Conservation (phyloP, 2,113 vertebrate genomes). For the Parotia lawesii region DNA sequence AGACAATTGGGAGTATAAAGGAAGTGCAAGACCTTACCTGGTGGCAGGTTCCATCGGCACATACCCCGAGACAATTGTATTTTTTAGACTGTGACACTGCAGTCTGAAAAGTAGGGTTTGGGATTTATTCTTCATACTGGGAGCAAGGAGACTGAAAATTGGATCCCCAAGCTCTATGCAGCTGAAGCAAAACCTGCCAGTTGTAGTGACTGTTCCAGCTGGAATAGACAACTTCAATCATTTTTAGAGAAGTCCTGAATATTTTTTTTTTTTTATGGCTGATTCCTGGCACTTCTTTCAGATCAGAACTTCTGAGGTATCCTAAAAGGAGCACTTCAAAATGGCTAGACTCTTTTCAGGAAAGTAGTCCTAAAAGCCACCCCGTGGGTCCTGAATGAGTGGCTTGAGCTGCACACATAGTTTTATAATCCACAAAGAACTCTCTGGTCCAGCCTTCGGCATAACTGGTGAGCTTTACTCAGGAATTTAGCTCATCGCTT, state of each 20-base stretch:
- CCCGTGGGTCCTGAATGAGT: neutral
- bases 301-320: neutral
- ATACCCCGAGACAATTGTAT: neutral
- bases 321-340: neutral
- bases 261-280: neutral
- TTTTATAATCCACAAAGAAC: neutral
- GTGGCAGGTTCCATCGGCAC: neutral
- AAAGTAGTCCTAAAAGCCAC: neutral
- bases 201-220: neutral
- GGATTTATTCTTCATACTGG: neutral
- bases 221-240: neutral
- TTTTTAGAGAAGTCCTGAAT: neutral
- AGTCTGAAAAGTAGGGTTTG: neutral
- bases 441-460: neutral
- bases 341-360: neutral
- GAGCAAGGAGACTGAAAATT: neutral
- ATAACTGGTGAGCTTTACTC: neutral
- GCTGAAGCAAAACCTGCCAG: neutral
- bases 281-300: neutral
- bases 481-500: rapidly evolving
- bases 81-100: neutral
- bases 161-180: neutral
- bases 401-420: neutral
- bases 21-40: neutral
- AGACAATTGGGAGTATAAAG: neutral